phyloP scores from a whole-genome alignment of 2,797 vertebrate species.

The Coregonus sp. region DNA sequence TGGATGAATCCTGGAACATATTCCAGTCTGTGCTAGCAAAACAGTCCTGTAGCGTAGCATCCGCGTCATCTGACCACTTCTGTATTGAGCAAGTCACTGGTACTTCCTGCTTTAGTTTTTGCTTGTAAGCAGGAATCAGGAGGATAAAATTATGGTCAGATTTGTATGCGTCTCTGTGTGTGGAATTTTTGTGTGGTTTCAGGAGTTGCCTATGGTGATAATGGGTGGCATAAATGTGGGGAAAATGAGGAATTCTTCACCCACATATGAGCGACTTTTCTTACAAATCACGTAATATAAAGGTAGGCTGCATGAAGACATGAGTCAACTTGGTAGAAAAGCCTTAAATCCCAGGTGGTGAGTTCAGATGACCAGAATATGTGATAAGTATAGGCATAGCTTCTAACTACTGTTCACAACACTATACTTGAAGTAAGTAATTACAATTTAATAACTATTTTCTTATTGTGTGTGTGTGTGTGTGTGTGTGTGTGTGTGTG shows the following conservation, averaged over 20 bases:
- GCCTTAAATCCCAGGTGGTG: background rate
- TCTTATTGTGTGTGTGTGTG: background rate
- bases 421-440: background rate
- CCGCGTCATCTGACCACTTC: too few species aligned
- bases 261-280: background rate
- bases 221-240: background rate
- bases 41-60: too few species aligned
- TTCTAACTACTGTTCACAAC: background rate
- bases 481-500: background rate
- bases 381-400: background rate
- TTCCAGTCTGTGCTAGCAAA: too few species aligned
- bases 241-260: constrained; percentile 2
- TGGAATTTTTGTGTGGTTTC: too few species aligned
- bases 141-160: too few species aligned
- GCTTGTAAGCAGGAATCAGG: too few species aligned
- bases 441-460: background rate
- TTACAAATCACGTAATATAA: background rate
- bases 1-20: too few species aligned
- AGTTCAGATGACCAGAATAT: background rate
- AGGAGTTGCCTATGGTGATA: background rate
- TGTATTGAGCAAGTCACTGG: too few species aligned
- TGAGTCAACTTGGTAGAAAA: background rate
- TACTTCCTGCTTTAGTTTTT: too few species aligned
- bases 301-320: background rate
- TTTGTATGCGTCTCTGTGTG: too few species aligned